phyloP scores from a whole-genome alignment of 2,113 vertebrate genomes.

The Thermophis baileyi region DNA sequence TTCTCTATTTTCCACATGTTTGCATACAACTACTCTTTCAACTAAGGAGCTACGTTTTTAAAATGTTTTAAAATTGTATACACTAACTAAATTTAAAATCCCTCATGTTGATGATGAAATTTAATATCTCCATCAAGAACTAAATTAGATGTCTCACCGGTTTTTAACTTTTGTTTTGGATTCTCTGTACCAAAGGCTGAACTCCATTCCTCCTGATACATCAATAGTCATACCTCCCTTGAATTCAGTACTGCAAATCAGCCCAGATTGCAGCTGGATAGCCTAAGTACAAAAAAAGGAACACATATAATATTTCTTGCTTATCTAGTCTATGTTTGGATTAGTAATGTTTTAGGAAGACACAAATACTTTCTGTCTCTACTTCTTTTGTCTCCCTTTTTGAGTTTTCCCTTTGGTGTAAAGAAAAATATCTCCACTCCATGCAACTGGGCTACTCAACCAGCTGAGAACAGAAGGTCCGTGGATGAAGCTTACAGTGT shows the following conservation, averaged over 20 bases:
- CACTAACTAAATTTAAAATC: constrained; percentile 21
- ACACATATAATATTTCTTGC: neutral
- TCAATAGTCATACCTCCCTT: constrained; percentile 91
- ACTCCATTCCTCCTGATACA: constrained; percentile 95
- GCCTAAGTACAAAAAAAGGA: constrained; percentile 67
- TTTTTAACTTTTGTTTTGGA: constrained; percentile 96
- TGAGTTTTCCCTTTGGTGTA: neutral
- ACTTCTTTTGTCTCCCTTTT: neutral
- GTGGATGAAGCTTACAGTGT: neutral
- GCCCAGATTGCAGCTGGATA: constrained; percentile 88
- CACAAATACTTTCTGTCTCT: neutral
- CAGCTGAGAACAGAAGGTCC: neutral
- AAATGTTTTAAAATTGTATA: neutral
- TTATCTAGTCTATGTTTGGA: neutral
- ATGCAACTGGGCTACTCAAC: neutral
- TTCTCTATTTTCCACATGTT: neutral
- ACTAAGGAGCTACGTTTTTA: neutral
- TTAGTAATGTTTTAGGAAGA: neutral
- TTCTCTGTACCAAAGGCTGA: constrained; percentile 98
- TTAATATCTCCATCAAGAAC: neutral
- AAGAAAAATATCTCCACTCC: neutral
- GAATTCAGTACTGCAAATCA: constrained; percentile 79
- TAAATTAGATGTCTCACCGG: constrained; percentile 72
- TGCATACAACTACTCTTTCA: neutral
- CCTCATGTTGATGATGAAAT: neutral